These are phyloP conservation scores for Lycopodina hypogea DNA, from an alignment of 37 sponge, comb jelly and placozoan species.

Conservation along the genomic window DNA sequence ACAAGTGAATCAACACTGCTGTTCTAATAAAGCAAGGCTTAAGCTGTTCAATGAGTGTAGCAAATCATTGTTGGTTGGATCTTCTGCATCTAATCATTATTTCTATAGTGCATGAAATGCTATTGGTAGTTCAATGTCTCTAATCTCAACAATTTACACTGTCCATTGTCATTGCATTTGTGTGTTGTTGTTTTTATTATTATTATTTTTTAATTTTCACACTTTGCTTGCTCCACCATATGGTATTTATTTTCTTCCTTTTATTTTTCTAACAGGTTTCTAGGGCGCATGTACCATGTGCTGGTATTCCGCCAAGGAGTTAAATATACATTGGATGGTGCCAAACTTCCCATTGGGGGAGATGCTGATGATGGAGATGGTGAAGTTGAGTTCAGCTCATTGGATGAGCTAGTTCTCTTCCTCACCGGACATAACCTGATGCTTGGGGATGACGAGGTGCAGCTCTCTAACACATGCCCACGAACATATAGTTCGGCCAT, in stretches of 20 bases:
- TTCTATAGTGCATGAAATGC: too few species aligned
- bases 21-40: too few species aligned
- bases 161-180: too few species aligned
- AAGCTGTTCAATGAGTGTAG: too few species aligned
- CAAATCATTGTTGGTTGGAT: too few species aligned
- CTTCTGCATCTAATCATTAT: too few species aligned
- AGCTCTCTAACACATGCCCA: constrained; percentile 23
- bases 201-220: too few species aligned
- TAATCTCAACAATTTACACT: too few species aligned
- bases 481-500: constrained; percentile 4
- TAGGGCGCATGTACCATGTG: constrained; percentile 51
- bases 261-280: constrained; percentile 15
- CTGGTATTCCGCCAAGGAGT: constrained; percentile 51
- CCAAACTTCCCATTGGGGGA: not conserved
- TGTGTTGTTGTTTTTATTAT: too few species aligned
- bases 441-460: constrained; percentile 52
- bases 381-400: constrained; percentile 11
- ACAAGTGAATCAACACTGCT: too few species aligned
- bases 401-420: constrained; percentile 55
- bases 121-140: too few species aligned
- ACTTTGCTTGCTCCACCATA: too few species aligned
- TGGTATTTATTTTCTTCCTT: not conserved
- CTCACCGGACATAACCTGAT: constrained; percentile 47
- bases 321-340: constrained; percentile 36
- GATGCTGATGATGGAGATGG: not conserved